These are phyloP conservation scores for Ctena decussata DNA, from an alignment of 2,888 invertebrate species.

Conservation along the genomic window DNA sequence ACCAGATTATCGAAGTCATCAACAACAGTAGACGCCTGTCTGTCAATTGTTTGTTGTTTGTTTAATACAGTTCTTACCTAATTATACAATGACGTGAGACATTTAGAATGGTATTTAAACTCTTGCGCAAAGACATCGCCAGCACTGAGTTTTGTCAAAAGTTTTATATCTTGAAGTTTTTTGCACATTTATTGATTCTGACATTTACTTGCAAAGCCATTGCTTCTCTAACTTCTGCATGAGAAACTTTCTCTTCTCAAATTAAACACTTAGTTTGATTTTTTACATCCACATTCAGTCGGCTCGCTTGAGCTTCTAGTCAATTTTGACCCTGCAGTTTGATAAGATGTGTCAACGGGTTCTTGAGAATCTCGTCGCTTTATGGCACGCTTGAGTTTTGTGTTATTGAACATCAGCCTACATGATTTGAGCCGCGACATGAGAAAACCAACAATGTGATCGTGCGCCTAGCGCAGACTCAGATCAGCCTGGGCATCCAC, in stretches of 20 bases:
- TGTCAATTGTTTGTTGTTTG: background rate
- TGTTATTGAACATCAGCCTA: background rate
- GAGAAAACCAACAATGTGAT: too few species aligned
- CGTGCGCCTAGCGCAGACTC: too few species aligned
- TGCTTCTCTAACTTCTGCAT: background rate
- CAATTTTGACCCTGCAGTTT: background rate
- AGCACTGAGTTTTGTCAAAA: constrained; percentile 21
- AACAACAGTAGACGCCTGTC: background rate
- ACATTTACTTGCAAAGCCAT: background rate
- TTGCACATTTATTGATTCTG: constrained; percentile 8
- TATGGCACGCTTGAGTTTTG: constrained; percentile 3
- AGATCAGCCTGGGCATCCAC: too few species aligned
- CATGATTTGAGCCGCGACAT: too few species aligned
- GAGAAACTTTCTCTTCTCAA: background rate
- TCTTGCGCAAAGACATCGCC: constrained; percentile 14
- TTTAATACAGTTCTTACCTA: background rate
- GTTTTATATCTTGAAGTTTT: background rate
- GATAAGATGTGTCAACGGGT: background rate
- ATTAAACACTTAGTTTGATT: background rate
- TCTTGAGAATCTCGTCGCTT: background rate
- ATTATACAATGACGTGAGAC: constrained; percentile 7
- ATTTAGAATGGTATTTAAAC: constrained; percentile 1
- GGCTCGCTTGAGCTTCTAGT: background rate
- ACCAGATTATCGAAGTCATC: background rate
- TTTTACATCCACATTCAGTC: background rate